Evolutionary conservation across 2,888 invertebrate genomes (phyloP), one percentile per base, ranked within the genome.

Genomic region (Chromoteleia sp.): DNA sequence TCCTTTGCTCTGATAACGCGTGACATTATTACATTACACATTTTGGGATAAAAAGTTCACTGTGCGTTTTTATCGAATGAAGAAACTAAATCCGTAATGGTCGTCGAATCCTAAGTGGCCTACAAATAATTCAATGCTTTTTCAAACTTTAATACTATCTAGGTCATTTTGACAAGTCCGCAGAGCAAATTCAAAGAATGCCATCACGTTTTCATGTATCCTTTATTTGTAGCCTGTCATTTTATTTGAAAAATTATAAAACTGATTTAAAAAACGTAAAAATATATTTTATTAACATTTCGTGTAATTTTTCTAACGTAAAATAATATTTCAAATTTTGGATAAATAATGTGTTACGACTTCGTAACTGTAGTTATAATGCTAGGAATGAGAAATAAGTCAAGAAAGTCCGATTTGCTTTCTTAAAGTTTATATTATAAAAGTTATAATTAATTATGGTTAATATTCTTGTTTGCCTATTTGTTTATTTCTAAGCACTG

Each of bases 11-110:
- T 39, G 25, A 29, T 21, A 29, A n/a, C 25, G 12, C n/a, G n/a
- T 58, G 56, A 74, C 33, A 63, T 65, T 74, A 61, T 65, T 48
- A 56, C 33, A 58, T 56, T 36, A 56, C 41, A 67, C 50, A 39
- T 21, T 56, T 58, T 14, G 6, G 45, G 5, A n/a, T 45, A 50
- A 75, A 65, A 58, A 50, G 15, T 30, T 7, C 12, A 50, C 30
- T 17, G 17, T 25, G 15, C 29, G 21, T 65, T 58, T 54, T 1
- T 10, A 58, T 48, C 25, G 58, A 41, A 61, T 61, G 29, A 63
- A 41, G 21, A 39, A 73, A 43, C 52, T 52, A 73, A 59, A 73
- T 61, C 41, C 52, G 45, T 30, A 30, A 43, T 43, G 21, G 21
- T 21, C 30, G 29, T 14, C 21, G 59, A 59, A 59, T 29, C 4